These are phyloP conservation scores for Trematomus bernacchii DNA, from an alignment of 2,797 vertebrate species.

Conservation along the genomic window DNA sequence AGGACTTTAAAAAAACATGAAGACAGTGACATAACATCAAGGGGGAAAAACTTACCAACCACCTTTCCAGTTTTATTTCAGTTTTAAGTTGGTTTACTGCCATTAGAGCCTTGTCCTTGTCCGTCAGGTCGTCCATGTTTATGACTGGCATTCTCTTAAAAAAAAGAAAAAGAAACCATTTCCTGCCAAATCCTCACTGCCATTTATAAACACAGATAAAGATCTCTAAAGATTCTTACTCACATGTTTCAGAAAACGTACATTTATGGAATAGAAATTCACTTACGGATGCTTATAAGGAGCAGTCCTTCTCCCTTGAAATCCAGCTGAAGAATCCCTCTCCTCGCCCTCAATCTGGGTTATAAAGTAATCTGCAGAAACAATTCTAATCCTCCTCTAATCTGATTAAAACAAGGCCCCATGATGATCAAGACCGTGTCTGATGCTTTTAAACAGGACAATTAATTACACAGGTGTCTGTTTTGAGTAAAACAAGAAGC, in stretches of 20 bases:
- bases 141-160: conserved; percentile 91
- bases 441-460: conserved; percentile 23
- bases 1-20: not conserved
- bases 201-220: not conserved
- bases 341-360: conserved; percentile 75
- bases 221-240: not conserved
- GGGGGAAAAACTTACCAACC: conserved; percentile 85
- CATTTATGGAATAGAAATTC: conserved; percentile 18
- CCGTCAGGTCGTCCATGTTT: conserved; percentile 92
- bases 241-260: not conserved
- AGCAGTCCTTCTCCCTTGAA: conserved; percentile 71
- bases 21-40: not conserved
- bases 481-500: conserved; percentile 2
- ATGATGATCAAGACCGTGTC: conserved; percentile 41
- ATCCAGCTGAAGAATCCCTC: conserved; percentile 73
- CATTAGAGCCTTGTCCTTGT: conserved; percentile 95
- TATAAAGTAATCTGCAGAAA: conserved; percentile 89
- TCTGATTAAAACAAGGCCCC: conserved; percentile 83
- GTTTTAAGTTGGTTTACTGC: conserved; percentile 92
- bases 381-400: conserved; percentile 85
- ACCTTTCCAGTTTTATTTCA: conserved; percentile 93
- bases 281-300: conserved; percentile 76
- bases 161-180: not conserved
- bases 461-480: conserved; percentile 32
- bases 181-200: not conserved